These are phyloP conservation scores for Drosophila anomalata DNA, from an alignment of 2,888 invertebrate genomes.

Conservation along the genomic window DNA sequence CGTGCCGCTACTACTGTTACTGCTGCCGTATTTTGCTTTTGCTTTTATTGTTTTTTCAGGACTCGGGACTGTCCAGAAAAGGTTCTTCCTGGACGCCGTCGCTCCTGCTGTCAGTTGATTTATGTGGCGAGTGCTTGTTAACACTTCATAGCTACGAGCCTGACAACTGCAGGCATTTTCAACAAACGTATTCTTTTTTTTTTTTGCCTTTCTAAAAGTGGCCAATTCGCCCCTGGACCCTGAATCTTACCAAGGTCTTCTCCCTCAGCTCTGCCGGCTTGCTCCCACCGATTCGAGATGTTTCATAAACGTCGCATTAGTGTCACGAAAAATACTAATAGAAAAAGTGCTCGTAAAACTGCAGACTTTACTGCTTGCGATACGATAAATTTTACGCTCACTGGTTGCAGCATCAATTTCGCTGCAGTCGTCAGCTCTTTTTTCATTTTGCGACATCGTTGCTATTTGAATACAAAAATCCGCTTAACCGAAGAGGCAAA, in stretches of 20 bases:
- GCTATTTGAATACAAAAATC: slow-evolving; percentile 70
- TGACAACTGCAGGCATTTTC: slow-evolving; percentile 61
- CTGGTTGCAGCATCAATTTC: slow-evolving; percentile 46
- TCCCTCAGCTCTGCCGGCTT: slow-evolving; percentile 18
- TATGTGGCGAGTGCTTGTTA: slow-evolving; percentile 61
- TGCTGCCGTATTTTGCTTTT: slow-evolving; percentile 7
- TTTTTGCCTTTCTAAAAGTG: slow-evolving; percentile 33
- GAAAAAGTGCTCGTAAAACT: slow-evolving; percentile 64
- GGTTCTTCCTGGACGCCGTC: slow-evolving; percentile 12
- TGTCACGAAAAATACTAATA: slow-evolving; percentile 55
- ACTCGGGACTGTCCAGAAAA: slow-evolving; percentile 18
- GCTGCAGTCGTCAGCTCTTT: slow-evolving; percentile 67
- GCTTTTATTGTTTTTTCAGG: slow-evolving; percentile 32
- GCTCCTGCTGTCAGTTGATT: slow-evolving; percentile 54
- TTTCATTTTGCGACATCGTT: slow-evolving; percentile 30
- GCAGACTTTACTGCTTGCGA: slow-evolving; percentile 66
- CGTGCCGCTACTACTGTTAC: slow-evolving; percentile 50
- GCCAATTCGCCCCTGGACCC: background rate
- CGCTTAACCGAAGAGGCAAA: slow-evolving; percentile 59
- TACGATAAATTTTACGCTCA: slow-evolving; percentile 40
- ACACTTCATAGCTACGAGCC: slow-evolving; percentile 44
- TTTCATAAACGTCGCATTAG: slow-evolving; percentile 78
- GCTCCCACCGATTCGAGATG: slow-evolving; percentile 48
- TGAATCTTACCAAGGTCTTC: slow-evolving; percentile 13
- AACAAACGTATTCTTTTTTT: slow-evolving; percentile 42